Evolutionary conservation across 2,797 vertebrate species (phyloP), one percentile per base, ranked within the genome.

Genomic region (Chiroxiphia lanceolata): DNA sequence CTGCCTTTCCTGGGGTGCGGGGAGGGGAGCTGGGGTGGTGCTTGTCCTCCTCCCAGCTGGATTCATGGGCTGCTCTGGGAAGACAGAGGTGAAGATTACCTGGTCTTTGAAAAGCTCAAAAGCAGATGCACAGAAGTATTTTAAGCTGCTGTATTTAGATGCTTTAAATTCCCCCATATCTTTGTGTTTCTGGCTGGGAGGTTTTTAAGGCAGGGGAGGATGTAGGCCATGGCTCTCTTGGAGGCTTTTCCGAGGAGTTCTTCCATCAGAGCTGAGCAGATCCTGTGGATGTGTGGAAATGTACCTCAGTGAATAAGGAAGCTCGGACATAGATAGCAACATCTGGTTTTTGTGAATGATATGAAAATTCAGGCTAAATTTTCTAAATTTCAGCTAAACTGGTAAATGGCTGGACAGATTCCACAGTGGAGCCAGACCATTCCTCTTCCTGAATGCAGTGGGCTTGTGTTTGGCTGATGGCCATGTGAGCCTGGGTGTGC

Each of bases 121-220:
- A 87, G 53, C 83, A 88, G 68, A 54, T 81, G 69, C 57, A 65
- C 65, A 36, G 19, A 48, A 40, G 10, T 60, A n/a, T 90, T 63
- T 51, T 29, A 51, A 84, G 74, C 59, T 56, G 70, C 83, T 19
- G 8, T 79, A 51, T 69, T 56, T 40, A 36, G 70, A 31, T 90
- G 77, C 47, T 93, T 91, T 77, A 34, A 68, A 63, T 88, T 81
- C 76, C 61, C 57, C 34, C 2, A 0, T 16, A 71, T 31, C 45
- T 72, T 56, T 27, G 48, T 71, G 44, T 57, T 69, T 48, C 77
- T 72, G 87, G 34, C 82, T 61, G 77, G 34, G 86, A 88, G 90
- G 65, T n/a, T 71, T 89, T 14, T 13, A 76, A 83, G 93, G 72
- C 10, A 2, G 1, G 31, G 44, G 10, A 31, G 8, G 90, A 60